phyloP scores from a whole-genome alignment of 2,888 invertebrate genomes.

The Leptinotarsa tumamoca region DNA sequence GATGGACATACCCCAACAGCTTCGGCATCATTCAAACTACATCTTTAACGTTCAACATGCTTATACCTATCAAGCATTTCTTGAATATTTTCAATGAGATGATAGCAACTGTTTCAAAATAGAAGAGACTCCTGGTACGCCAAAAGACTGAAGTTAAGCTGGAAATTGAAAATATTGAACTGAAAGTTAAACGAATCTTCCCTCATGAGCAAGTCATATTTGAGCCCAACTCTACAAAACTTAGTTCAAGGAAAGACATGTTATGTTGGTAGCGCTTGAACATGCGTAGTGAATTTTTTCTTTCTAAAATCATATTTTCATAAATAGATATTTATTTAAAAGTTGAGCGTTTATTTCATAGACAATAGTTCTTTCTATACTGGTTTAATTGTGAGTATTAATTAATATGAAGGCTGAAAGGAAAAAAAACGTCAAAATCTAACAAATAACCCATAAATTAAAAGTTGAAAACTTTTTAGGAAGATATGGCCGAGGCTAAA shows the following conservation, averaged over 20 bases:
- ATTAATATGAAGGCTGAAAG: not conserved
- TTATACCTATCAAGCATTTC: no score
- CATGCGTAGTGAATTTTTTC: not conserved
- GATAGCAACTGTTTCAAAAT: no score
- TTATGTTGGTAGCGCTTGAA: not conserved
- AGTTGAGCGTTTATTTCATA: no score
- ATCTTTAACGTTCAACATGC: no score
- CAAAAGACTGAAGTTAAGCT: not conserved
- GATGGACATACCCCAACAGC: no score
- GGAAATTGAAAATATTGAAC: no score
- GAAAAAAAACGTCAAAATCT: not conserved
- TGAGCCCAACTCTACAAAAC: not conserved
- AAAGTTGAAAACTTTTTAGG: not conserved
- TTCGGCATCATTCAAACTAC: no score
- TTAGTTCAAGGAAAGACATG: not conserved
- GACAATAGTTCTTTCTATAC: no score
- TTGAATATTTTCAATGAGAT: no score
- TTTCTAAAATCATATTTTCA: not conserved
- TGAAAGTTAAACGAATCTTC: no score
- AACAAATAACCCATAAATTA: constrained; percentile 5
- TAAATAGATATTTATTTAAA: no score
- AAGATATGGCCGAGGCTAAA: not conserved
- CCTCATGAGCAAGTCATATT: not conserved
- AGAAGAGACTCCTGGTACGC: no score
- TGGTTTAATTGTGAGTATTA: not conserved